Evolutionary conservation across 2,113 vertebrate species (phyloP).

Genomic region (Petrocephalus zakoni): DNA sequence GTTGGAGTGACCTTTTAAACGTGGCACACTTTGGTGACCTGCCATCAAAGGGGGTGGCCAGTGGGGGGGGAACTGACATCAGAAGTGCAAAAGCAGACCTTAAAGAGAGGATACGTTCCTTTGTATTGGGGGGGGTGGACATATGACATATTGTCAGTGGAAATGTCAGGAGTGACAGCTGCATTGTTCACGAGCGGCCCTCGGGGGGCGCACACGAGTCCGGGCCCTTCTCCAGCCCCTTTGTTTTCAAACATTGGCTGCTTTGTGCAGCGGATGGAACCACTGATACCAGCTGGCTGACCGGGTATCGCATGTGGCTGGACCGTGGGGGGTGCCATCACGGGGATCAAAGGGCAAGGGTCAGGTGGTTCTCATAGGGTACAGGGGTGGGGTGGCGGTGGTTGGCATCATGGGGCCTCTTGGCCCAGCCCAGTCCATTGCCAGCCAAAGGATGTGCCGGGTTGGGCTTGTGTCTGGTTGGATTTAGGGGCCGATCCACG

Average conservation of each 20-base stretch:
- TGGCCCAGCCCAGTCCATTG: background rate
- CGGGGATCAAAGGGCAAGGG: background rate
- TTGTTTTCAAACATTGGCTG: background rate
- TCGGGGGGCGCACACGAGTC: background rate
- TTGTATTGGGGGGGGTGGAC: background rate
- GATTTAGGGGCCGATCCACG: background rate
- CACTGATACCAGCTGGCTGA: background rate
- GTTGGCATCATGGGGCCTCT: background rate
- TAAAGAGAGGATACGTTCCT: constrained; percentile 10
- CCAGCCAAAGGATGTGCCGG: background rate
- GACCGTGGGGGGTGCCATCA: background rate
- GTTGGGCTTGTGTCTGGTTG: background rate
- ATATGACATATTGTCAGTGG: background rate
- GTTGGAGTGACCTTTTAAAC: background rate
- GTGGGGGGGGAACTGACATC: too few relatives aligned
- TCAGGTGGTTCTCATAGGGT: background rate
- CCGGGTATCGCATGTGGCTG: background rate
- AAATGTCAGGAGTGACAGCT: constrained; percentile 17
- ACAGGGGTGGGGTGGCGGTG: background rate
- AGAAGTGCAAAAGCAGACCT: background rate
- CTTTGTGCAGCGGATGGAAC: background rate
- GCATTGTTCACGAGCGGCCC: background rate
- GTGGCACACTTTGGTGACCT: background rate
- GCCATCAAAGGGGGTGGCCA: background rate
- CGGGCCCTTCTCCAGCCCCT: background rate